These are phyloP conservation scores for Pristionchus maxplancki DNA, from an alignment of 2,888 invertebrate species.

Conservation along the genomic window DNA sequence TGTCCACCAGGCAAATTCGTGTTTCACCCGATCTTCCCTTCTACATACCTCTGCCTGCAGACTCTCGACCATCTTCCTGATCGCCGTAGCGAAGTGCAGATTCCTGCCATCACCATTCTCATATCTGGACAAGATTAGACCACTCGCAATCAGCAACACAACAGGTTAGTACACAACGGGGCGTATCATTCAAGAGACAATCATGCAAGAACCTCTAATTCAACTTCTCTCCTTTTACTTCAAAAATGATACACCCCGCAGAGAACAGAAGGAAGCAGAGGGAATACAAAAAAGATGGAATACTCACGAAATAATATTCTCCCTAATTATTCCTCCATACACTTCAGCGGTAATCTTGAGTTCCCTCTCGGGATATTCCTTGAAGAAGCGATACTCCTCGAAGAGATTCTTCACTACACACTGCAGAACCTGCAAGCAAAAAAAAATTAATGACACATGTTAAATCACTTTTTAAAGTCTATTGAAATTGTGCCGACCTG, in stretches of 20 bases:
- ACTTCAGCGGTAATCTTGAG: slow-evolving; percentile 96
- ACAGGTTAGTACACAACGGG: too few relatives aligned
- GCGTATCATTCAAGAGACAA: too few relatives aligned
- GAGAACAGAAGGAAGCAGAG: neutral
- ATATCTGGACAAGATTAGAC: neutral
- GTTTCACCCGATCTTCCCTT: neutral
- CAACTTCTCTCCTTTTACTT: too few relatives aligned
- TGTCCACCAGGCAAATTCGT: neutral
- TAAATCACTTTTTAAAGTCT: too few relatives aligned
- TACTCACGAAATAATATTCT: slow-evolving; percentile 79
- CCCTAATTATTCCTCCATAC: slow-evolving; percentile 87
- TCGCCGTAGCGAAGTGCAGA: slow-evolving; percentile 74
- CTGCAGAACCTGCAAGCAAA: slow-evolving; percentile 84
- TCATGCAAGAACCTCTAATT: too few relatives aligned
- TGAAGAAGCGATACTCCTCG: slow-evolving; percentile 98
- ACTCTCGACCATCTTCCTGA: slow-evolving; percentile 79
- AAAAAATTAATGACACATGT: too few relatives aligned
- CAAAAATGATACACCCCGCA: neutral
- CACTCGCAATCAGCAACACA: slow-evolving; percentile 7
- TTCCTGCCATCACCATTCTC: slow-evolving; percentile 57
- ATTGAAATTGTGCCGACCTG: neutral
- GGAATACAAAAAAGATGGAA: neutral
- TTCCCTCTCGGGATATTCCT: slow-evolving; percentile 98
- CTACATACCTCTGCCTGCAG: slow-evolving; percentile 85
- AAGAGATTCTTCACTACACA: slow-evolving; percentile 97